Percentiles rank a stretch among this genome's conserved stretches.
Evolutionary conservation across 2,888 invertebrate species (phyloP).

Genomic region (Cylindroiulus punctatus): DNA sequence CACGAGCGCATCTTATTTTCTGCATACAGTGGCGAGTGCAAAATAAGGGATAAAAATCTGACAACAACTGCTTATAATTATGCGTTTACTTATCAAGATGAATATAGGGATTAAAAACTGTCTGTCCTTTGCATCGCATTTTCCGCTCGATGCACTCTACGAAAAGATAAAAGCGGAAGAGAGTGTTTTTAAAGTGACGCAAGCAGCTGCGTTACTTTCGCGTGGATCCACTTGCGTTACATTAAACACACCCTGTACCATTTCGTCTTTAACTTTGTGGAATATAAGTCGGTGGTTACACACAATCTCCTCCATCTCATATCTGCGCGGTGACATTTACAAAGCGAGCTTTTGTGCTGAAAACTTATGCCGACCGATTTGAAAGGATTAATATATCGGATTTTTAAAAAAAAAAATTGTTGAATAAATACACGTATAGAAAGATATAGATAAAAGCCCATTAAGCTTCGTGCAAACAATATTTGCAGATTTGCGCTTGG

Average conservation of each 20-base stretch:
- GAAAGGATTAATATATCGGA: conserved; percentile 36
- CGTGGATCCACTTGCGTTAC: neutral
- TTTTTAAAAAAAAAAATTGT: neutral
- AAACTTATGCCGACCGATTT: neutral
- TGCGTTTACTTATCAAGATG: conserved; percentile 29
- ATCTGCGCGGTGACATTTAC: neutral
- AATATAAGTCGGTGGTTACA: neutral
- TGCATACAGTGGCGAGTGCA: neutral
- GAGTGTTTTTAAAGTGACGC: neutral
- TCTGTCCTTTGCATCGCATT: conserved; percentile 20
- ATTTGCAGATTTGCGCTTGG: neutral
- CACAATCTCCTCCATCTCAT: neutral
- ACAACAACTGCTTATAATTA: conserved; percentile 29
- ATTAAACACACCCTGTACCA: neutral
- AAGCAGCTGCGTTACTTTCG: neutral
- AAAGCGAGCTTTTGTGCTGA: neutral
- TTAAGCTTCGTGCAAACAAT: conserved; percentile 27
- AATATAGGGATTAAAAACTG: conserved; percentile 1
- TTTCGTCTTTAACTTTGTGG: neutral
- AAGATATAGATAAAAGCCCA: neutral
- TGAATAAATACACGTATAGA: neutral
- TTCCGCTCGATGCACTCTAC: neutral
- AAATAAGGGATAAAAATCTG: neutral
- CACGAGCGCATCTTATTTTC: neutral
- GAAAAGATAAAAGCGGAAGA: neutral